These are phyloP conservation scores for Actenoides hombroni DNA, from an alignment of 2,113 vertebrate species.

Conservation along the genomic window DNA sequence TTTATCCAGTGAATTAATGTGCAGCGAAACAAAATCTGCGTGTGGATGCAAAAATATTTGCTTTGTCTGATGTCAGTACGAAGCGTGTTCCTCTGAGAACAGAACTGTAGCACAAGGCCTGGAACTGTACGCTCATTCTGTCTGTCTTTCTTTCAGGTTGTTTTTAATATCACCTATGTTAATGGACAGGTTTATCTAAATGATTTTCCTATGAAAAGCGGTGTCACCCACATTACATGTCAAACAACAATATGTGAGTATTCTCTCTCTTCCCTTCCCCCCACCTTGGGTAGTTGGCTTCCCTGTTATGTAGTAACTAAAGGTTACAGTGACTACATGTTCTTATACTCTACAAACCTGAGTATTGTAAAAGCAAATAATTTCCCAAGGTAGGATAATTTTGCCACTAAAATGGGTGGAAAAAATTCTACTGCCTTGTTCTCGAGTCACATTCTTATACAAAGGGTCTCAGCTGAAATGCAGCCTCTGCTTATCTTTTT, in stretches of 20 bases:
- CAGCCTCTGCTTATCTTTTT: constrained; percentile 5
- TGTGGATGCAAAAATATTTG: neutral
- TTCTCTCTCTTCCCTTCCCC: neutral
- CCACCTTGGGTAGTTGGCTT: neutral
- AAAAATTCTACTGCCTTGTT: neutral
- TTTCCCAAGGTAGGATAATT: neutral
- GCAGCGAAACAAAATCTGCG: neutral
- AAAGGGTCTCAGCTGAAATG: neutral
- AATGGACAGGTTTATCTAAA: constrained; percentile 86
- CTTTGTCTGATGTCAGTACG: neutral
- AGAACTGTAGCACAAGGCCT: neutral
- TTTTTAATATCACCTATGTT: constrained; percentile 77
- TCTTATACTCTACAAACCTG: neutral
- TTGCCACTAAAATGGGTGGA: neutral
- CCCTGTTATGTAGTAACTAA: neutral
- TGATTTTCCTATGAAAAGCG: constrained; percentile 86
- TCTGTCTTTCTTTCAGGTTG: constrained; percentile 74
- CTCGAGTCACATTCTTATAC: neutral
- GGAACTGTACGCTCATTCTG: neutral
- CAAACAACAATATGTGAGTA: constrained; percentile 88
- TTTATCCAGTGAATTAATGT: neutral
- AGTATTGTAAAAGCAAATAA: neutral
- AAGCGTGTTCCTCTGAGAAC: neutral
- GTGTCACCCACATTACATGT: constrained; percentile 86
- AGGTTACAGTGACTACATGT: neutral